A percentile compares a stretch with the other conserved stretches of the same genome.
Evolutionary conservation across 2,797 vertebrate genomes (phyloP).

Genomic region (Manis javanica): DNA sequence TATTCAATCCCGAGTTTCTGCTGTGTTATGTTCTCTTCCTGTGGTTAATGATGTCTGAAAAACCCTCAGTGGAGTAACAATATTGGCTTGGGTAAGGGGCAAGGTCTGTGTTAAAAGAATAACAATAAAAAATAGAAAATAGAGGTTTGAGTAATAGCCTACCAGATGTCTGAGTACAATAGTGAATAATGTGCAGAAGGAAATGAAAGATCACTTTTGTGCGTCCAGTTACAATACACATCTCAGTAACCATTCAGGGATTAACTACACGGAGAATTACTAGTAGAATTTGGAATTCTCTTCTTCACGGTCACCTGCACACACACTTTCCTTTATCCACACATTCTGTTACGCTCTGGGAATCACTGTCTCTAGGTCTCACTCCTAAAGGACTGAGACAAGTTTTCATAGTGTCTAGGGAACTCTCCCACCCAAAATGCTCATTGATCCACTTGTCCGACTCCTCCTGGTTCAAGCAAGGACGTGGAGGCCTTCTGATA

Average conservation of each 20-base stretch:
- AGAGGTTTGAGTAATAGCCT: constrained; percentile 52
- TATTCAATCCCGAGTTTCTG: constrained; percentile 74
- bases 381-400: not conserved
- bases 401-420: constrained; percentile 17
- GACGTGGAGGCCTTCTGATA: not conserved
- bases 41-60: constrained; percentile 74
- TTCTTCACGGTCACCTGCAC: not conserved
- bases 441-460: not conserved
- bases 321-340: not conserved
- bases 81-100: constrained; percentile 61
- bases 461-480: not conserved
- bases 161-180: not conserved
- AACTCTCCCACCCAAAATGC: not conserved
- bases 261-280: not conserved
- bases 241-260: not conserved
- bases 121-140: constrained; percentile 70
- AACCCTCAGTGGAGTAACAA: constrained; percentile 69
- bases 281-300: not conserved
- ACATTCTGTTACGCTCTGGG: not conserved
- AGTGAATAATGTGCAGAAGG: not conserved
- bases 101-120: constrained; percentile 67
- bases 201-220: not conserved
- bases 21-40: constrained; percentile 79
- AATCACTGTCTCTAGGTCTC: constrained; percentile 20
- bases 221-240: not conserved